Evolutionary conservation across 2,797 vertebrate genomes (phyloP).

Genomic region (Serranus cabrilla): DNA sequence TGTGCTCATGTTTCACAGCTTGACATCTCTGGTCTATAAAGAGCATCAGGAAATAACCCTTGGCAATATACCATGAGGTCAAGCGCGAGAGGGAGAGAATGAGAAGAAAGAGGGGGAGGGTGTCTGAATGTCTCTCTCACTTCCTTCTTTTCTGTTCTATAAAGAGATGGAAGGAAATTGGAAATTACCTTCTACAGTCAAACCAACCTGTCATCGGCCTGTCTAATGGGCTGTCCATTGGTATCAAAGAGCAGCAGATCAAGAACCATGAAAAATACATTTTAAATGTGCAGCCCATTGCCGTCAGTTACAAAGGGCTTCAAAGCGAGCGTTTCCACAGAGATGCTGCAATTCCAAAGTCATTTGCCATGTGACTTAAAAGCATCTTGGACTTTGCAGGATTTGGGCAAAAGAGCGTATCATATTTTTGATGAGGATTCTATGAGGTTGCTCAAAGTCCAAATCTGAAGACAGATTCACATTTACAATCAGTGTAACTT

Average conservation of each 20-base stretch:
- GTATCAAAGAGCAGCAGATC: slow-evolving; percentile 47
- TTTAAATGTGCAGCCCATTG: slow-evolving; percentile 25
- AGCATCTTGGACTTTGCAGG: slow-evolving; percentile 7
- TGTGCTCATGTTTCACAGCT: slow-evolving; percentile 6
- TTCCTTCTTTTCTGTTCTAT: not conserved
- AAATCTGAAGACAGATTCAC: not conserved
- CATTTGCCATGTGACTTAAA: slow-evolving; percentile 11
- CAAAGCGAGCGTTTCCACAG: slow-evolving; percentile 30
- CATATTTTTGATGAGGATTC: not conserved
- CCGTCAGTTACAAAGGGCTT: slow-evolving; percentile 28
- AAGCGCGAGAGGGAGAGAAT: not conserved
- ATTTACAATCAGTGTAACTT: not conserved
- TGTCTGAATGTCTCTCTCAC: not conserved
- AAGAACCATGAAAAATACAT: slow-evolving; percentile 53
- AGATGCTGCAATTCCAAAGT: slow-evolving; percentile 23
- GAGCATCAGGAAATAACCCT: slow-evolving; percentile 22
- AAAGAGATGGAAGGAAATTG: slow-evolving; percentile 25
- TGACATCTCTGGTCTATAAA: slow-evolving; percentile 18
- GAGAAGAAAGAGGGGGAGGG: not conserved
- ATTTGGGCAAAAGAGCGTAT: slow-evolving; percentile 2
- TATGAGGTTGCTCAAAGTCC: not conserved
- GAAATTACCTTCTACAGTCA: slow-evolving; percentile 32
- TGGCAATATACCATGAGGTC: slow-evolving; percentile 7
- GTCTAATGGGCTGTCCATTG: slow-evolving; percentile 35
- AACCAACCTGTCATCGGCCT: slow-evolving; percentile 33